A percentile compares a stretch with the other conserved stretches of the same genome.
Conservation (phyloP, 2,113 vertebrate genomes). For the Clarias gariepinus region DNA sequence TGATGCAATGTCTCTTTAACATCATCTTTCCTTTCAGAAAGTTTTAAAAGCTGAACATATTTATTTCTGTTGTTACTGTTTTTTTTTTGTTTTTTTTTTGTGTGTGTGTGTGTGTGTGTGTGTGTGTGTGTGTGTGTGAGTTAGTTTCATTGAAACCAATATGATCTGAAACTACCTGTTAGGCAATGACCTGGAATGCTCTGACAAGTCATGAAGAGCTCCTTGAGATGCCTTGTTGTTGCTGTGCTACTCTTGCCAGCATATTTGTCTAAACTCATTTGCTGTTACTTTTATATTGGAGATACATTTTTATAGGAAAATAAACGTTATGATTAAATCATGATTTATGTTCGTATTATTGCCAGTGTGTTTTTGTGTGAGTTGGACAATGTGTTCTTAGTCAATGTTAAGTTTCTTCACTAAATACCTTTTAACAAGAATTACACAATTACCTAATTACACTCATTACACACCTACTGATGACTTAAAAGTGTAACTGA, state of each 20-base stretch:
- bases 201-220: slow-evolving; percentile 63
- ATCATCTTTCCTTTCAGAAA: background rate
- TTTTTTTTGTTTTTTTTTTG: background rate
- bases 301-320: slow-evolving; percentile 35
- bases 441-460: no score
- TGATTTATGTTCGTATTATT: background rate
- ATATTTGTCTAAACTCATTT: slow-evolving; percentile 34
- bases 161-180: slow-evolving; percentile 58
- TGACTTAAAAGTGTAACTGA: no score
- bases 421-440: no score
- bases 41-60: background rate
- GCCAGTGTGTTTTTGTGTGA: background rate
- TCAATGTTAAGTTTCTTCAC: no score
- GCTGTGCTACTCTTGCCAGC: background rate
- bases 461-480: no score
- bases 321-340: slow-evolving; percentile 19
- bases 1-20: slow-evolving; percentile 35
- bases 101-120: no score
- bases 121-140: no score
- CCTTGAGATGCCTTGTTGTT: slow-evolving; percentile 57
- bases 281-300: slow-evolving; percentile 20
- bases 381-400: no score
- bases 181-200: slow-evolving; percentile 71
- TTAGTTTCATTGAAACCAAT: slow-evolving; percentile 30
- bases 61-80: slow-evolving; percentile 23